Evolutionary conservation across 1,140 invertebrate species (phyloP), one percentile per base, ranked within the genome.

Genomic region (Homarus americanus): DNA sequence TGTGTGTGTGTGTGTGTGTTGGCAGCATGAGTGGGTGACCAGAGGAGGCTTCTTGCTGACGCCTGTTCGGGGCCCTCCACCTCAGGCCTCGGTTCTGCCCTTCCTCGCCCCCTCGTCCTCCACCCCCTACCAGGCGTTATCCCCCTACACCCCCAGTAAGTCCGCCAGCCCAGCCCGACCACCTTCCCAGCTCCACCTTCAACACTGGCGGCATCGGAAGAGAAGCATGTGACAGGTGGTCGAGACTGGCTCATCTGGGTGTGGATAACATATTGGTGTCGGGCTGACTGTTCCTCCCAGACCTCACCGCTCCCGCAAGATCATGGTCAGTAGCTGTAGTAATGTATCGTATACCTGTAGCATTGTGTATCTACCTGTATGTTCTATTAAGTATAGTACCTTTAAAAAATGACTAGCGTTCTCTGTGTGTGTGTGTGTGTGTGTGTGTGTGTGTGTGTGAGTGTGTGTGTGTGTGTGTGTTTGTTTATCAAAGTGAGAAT

Each of bases 11-110:
- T 63, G 44, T 32, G 63, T 69, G 63, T 32, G 7, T 24, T 9
- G 4, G 53, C 72, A 76, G 73, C 75, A 36, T 63, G 49, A 87
- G 85, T 28, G 73, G n/a, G 15, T 20, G 36, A 24, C 7, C 34
- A 2, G 75, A n/a, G 15, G 53, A 66, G 34, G 80, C 17, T 9
- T 1, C 80, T 76, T 63, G 58, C 79, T n/a, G 87, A 90, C 44
- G 87, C 80, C 24, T 76, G 63, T 34, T 75, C 80, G 4, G 87
- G 87, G 15, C 87, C 87, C 34, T 90, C 87, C 20, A 76, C 82
- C 17, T 90, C 87, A 5, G 87, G 82, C 20, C 75, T 80, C 34
- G 91, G 87, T 0, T 90, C 91, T 15, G 87, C 83, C 34, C 73
- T 89, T 2, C 80, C 69, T 7, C 91, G 82, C 28, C 82, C 38